A percentile compares a stretch with the other conserved stretches of the same genome.
These are phyloP conservation scores for Tachuris rubrigastra DNA, from an alignment of 2,113 vertebrate species.

Conservation along the genomic window DNA sequence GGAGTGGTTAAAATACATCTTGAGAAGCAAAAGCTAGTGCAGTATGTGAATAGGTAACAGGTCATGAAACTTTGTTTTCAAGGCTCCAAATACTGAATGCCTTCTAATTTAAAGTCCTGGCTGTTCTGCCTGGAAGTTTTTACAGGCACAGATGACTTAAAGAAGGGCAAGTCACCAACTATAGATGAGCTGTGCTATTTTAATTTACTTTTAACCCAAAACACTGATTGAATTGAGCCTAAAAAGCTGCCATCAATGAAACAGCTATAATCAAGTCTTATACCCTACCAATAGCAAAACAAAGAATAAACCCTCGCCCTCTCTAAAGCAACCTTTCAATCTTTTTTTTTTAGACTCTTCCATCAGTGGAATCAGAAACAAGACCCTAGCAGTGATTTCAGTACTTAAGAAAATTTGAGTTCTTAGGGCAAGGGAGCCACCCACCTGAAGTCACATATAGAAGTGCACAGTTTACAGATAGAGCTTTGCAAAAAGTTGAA, in stretches of 20 bases:
- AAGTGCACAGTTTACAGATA: not conserved
- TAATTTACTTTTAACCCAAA: not conserved
- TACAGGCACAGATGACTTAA: not conserved
- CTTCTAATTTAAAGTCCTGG: not conserved
- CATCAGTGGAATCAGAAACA: not conserved
- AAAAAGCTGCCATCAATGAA: not conserved
- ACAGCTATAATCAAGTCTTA: not conserved
- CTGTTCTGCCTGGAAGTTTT: not conserved
- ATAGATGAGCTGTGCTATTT: not conserved
- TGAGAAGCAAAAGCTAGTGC: not conserved
- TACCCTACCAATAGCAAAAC: not conserved
- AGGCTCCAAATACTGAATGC: not conserved
- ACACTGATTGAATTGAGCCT: not conserved
- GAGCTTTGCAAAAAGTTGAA: not conserved
- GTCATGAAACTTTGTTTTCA: not conserved
- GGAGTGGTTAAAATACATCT: accelerated
- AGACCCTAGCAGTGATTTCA: not conserved
- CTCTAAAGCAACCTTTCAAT: not conserved
- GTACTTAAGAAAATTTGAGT: not conserved
- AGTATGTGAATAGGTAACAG: not conserved
- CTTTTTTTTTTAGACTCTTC: not conserved
- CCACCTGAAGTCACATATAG: not conserved
- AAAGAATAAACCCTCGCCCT: not conserved
- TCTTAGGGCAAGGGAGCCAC: not conserved
- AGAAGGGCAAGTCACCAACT: not conserved